phyloP scores from a whole-genome alignment of 2,797 vertebrate species.

The Mallotus villosus region DNA sequence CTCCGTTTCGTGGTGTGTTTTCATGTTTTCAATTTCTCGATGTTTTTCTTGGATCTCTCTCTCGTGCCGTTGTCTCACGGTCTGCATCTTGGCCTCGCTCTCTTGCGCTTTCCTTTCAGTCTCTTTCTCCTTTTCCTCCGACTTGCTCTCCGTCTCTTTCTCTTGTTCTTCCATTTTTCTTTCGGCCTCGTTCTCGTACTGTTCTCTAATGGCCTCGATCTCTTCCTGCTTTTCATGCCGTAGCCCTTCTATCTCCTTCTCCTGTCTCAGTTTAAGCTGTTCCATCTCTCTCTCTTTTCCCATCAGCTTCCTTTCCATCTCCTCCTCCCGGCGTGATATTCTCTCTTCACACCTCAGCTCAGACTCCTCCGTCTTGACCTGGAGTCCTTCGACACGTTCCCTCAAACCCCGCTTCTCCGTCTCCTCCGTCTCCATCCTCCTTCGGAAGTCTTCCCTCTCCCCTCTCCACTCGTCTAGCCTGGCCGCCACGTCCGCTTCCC shows the following conservation, averaged over 20 bases:
- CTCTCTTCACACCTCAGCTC: slow-evolving; percentile 37
- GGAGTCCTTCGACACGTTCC: slow-evolving; percentile 33
- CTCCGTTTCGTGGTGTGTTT: background rate
- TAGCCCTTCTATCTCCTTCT: slow-evolving; percentile 19
- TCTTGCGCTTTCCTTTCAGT: background rate
- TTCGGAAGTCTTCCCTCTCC: slow-evolving; percentile 32
- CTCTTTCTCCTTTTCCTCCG: background rate
- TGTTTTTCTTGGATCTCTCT: background rate
- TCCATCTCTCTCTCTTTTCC: slow-evolving; percentile 9
- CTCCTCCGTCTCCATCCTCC: slow-evolving; percentile 26
- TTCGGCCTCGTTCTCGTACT: slow-evolving; percentile 34
- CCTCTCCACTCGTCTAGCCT: slow-evolving; percentile 34
- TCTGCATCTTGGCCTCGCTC: background rate
- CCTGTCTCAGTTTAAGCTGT: background rate
- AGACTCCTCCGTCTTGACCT: slow-evolving; percentile 39
- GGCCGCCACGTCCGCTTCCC: slow-evolving; percentile 39
- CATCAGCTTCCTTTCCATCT: slow-evolving; percentile 22
- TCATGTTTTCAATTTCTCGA: background rate
- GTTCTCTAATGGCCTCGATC: slow-evolving; percentile 9
- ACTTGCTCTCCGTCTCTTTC: background rate
- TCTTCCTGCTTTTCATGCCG: slow-evolving; percentile 29
- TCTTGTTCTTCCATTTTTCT: slow-evolving; percentile 24
- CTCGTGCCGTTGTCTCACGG: background rate
- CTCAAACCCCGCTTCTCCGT: slow-evolving; percentile 49
- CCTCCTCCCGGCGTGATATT: slow-evolving; percentile 19